These are phyloP conservation scores for Embidobia sp. DNA, from an alignment of 2,888 invertebrate genomes.

Conservation along the genomic window DNA sequence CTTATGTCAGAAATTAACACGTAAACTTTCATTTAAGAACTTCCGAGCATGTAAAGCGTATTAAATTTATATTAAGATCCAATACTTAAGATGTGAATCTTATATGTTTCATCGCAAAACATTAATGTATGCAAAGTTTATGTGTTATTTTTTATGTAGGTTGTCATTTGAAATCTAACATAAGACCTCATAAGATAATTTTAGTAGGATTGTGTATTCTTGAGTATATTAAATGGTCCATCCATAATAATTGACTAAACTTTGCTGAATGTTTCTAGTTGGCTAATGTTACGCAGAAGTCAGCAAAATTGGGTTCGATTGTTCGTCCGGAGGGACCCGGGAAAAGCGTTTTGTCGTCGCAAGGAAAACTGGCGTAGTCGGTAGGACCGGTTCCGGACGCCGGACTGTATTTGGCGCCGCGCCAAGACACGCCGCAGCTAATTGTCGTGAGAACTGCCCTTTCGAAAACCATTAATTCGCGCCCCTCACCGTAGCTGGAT, in stretches of 20 bases:
- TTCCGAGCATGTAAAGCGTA: too few species aligned
- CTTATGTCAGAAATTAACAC: too few species aligned
- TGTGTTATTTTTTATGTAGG: too few species aligned
- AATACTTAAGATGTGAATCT: too few species aligned
- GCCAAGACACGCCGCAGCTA: constrained; percentile 76
- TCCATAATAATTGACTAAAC: constrained; percentile 42
- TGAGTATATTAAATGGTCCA: too few species aligned
- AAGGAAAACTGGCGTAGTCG: constrained; percentile 46
- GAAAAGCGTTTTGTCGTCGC: constrained; percentile 52
- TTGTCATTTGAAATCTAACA: too few species aligned
- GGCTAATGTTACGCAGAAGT: constrained; percentile 59
- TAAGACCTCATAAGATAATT: too few species aligned
- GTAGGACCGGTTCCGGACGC: constrained; percentile 44
- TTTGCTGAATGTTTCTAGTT: constrained; percentile 34
- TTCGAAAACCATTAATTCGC: constrained; percentile 77
- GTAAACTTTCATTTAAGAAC: too few species aligned
- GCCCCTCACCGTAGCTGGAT: constrained; percentile 58
- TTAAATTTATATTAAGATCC: too few species aligned
- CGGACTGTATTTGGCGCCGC: constrained; percentile 71
- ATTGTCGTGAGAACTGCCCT: constrained; percentile 78
- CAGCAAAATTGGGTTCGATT: constrained; percentile 61
- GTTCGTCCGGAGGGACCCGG: constrained; percentile 49
- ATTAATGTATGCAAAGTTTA: too few species aligned
- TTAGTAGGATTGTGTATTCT: too few species aligned
- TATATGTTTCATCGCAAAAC: too few species aligned